Conservation (phyloP, 1,140 invertebrate species). For the Thaumetopoea pityocampa region DNA sequence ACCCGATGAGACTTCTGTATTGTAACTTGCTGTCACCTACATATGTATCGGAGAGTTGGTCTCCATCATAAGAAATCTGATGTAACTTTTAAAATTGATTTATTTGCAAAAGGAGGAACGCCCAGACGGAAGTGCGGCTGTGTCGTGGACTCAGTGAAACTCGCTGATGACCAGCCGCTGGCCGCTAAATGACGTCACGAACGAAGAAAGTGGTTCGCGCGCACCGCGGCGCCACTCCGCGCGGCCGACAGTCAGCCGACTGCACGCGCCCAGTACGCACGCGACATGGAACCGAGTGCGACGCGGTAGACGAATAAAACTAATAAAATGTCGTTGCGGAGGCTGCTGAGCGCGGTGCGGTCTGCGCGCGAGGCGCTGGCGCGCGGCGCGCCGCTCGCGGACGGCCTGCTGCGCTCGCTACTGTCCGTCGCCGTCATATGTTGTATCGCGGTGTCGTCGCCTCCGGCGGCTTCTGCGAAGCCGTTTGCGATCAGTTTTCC, state of each 20-base stretch:
- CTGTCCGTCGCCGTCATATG: constrained; percentile 57
- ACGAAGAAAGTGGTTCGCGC: constrained; percentile 46
- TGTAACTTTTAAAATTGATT: constrained; percentile 2
- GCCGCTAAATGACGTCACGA: constrained; percentile 37
- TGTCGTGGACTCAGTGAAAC: constrained; percentile 29
- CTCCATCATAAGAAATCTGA: too few relatives aligned
- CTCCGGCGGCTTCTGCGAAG: constrained; percentile 64
- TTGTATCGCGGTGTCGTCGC: constrained; percentile 61
- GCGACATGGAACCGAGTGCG: constrained; percentile 38
- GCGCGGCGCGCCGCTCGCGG: constrained; percentile 47
- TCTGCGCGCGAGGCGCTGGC: constrained; percentile 51
- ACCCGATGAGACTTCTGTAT: too few relatives aligned
- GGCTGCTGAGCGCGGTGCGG: constrained; percentile 53
- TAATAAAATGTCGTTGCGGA: constrained; percentile 52
- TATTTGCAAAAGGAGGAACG: constrained; percentile 5
- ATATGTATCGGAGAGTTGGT: too few relatives aligned
- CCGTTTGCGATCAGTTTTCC: constrained; percentile 73
- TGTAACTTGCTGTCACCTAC: too few relatives aligned
- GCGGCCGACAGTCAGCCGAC: constrained; percentile 7
- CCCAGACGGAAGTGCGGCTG: constrained; percentile 6
- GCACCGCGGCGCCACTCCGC: constrained; percentile 12
- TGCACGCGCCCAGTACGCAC: constrained; percentile 20
- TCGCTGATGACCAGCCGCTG: constrained; percentile 15
- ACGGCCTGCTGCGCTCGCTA: constrained; percentile 54
- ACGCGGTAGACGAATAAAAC: constrained; percentile 1